Percentiles rank a stretch among this genome's conserved stretches.
phyloP scores from a whole-genome alignment of 2,797 vertebrate genomes.

The Eremophila alpestris region DNA sequence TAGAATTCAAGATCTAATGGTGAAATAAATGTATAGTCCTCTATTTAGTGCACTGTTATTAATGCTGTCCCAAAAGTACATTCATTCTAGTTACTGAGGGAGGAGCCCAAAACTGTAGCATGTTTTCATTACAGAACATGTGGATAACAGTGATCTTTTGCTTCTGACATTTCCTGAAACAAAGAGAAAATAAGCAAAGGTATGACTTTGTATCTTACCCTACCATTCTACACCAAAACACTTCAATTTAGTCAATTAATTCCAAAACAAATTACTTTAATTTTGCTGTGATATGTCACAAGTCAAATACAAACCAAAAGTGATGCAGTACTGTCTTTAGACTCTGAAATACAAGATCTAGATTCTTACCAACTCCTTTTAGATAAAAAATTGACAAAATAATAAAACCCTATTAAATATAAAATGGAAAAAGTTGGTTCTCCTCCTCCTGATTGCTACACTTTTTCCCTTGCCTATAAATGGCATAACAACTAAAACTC shows the following conservation, averaged over 20 bases:
- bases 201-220: background rate
- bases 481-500: background rate
- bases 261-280: background rate
- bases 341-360: background rate
- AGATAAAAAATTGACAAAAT: background rate
- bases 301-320: background rate
- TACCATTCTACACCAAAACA: background rate
- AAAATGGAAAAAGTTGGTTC: background rate
- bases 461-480: accelerated
- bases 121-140: background rate
- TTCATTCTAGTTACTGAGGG: background rate
- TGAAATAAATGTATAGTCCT: background rate
- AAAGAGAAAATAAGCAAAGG: background rate
- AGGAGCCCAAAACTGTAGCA: background rate
- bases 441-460: background rate
- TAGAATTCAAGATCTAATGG: background rate
- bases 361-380: background rate
- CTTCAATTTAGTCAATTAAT: background rate
- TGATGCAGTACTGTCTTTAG: background rate
- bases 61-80: background rate
- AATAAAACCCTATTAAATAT: background rate
- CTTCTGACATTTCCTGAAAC: background rate
- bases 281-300: background rate
- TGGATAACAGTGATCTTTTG: background rate
- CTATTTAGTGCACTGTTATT: background rate